Evolutionary conservation across 2,113 vertebrate species (phyloP), one percentile per base, ranked within the genome.

Genomic region (Ptilorrhoa leucosticta): DNA sequence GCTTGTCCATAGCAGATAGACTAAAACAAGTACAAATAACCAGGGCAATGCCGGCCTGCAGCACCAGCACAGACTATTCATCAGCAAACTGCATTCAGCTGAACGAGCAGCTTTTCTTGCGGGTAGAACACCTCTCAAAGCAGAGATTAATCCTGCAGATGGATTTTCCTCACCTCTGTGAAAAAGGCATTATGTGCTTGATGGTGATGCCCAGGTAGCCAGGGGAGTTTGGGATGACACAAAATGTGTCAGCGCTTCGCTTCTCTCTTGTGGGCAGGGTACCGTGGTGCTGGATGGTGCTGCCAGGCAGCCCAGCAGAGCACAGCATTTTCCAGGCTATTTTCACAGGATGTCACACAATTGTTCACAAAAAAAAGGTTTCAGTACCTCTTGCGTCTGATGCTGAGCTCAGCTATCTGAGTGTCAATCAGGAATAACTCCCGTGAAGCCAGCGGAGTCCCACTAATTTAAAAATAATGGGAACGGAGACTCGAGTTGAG

Each of bases 141-240:
- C 69, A 85, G 61, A 95, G 81, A 92, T 93, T 89, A 83, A 92
- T 93, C 92, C 95, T 82, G 22, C 68, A 94, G 93, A 90, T 95
- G 94, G 71, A 27, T 96, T 96, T 96, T 91, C 95, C 97, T 90
- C 93, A 78, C 83, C 78, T 95, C 93, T 70, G 73, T 75, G 78
- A 72, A 73, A 92, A 95, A 95, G 82, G 51, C 77, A 70, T 70
- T 50, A 17, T 35, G 9, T 42, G 24, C 75, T 68, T 44, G 57
- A 60, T 47, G 80, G 90, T 58, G 71, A 78, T 53, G 83, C 68
- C 88, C 96, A 88, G 39, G 79, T 54, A 45, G 58, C 71, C 85
- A 40, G 70, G 2, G 23, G 57, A 57, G 64, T 40, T 80, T 84
- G 26, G 39, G 61, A 63, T 80, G 93, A 87, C 11, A 21, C 11